Evolutionary conservation across 2,888 invertebrate species (phyloP).

Genomic region (Orthonychiurus folsomi): DNA sequence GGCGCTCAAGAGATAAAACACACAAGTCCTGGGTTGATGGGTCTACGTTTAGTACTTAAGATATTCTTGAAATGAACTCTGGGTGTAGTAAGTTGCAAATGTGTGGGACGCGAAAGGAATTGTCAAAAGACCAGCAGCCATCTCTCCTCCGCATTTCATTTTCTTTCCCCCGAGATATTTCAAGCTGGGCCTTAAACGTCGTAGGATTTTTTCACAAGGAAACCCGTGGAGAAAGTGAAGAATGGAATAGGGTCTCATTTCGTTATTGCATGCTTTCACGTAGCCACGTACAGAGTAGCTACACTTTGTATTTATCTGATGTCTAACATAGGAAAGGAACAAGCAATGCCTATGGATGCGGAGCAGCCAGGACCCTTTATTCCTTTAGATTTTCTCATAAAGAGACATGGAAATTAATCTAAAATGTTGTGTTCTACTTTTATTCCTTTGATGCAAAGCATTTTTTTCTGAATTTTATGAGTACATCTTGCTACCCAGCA

Average conservation of each 20-base stretch:
- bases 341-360: neutral
- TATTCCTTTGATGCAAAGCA: neutral
- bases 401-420: neutral
- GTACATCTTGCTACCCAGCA: neutral
- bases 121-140: neutral
- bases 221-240: neutral
- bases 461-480: neutral
- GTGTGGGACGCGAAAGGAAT: neutral
- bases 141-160: neutral
- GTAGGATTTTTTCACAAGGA: neutral
- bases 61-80: conserved; percentile 1
- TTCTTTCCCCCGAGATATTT: neutral
- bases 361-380: neutral
- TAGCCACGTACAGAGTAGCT: neutral
- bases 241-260: no score
- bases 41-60: neutral
- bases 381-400: neutral
- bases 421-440: neutral
- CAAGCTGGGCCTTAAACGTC: neutral
- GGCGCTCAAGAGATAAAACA: neutral
- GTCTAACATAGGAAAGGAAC: neutral
- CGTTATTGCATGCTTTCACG: neutral
- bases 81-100: neutral
- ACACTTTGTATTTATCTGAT: neutral
- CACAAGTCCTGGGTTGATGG: neutral